Evolutionary conservation across 2,888 invertebrate genomes (phyloP), one percentile per base, ranked within the genome.

Genomic region (Drosophila birchii): DNA sequence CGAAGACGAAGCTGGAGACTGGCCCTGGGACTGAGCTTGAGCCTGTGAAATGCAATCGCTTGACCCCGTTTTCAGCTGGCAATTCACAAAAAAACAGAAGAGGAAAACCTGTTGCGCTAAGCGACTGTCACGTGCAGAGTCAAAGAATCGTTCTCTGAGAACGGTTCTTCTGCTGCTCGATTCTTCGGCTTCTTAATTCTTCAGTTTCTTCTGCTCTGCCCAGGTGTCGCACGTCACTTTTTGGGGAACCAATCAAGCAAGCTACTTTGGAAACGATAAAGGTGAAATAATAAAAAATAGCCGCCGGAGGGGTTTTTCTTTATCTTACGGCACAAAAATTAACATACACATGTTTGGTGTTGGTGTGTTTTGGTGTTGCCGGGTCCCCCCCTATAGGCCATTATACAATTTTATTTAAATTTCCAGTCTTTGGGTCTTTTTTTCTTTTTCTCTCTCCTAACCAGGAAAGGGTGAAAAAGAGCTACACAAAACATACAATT

Each of bases 351-450:
- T 75, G 59, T 68, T 55, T 18, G 16, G 34, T n/a, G 9, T 20
- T 20, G 9, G 61, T 29, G 44, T 36, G 38, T 41, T 34, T 56
- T 39, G 41, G 39, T 29, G 39, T 56, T 49, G 72, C 39, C 64
- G 41, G 55, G 54, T 61, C 45, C 49, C 62, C 62, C 53, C 49
- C 26, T 60, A 62, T 81, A 54, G 69, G 66, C 55, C 74, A 85
- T 85, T 84, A 88, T 84, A 88, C 78, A 87, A 84, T 79, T 82
- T 87, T 87, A 87, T 85, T 88, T 71, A 87, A 89, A 85, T 87
- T 77, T 81, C 57, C 34, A 56, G 71, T 56, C 70, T 73, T 53
- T 56, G 53, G 43, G 53, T 70, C 45, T 39, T 26, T 26, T 26
- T 5, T 26, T 26, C 26, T n/a, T 18, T 23, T 54, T 38, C 61